Base-by-base conservation (phyloP, 2,797 vertebrate genomes). In the Muscicapa striata region DNA sequence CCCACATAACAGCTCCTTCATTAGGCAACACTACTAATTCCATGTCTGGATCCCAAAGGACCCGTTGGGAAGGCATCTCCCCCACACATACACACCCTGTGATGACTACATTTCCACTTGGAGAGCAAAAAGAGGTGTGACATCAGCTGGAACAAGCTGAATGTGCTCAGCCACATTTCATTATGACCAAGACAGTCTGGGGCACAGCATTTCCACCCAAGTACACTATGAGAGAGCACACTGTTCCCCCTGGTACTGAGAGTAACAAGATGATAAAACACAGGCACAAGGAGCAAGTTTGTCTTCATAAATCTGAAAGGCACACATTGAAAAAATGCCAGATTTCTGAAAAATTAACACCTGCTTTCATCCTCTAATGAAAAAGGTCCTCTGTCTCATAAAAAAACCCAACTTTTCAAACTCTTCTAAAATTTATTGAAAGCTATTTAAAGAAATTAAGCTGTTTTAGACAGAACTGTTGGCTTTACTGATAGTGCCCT, bases 381-480 rank as follows among this genome's bases (percentile, higher is more conserved):
- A 93, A 87, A 94, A 89, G 46, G 23, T 26, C 30, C 18, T 85
- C 68, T 85, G 78, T 87, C 19, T 74, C 20, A 66, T 83, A 8
- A 30, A 57, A 89, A 74, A 62, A 2, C 15, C 15, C 4, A 19
- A 4, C 4, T 22, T 74, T 82, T 89, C 59, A 63, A 83, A 22
- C 55, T 59, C 58, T 95, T 88, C 77, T 94, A 52, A 84, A 95
- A 73, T 59, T 69, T 36, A 69, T 62, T 86, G 63, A 84, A 77
- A 86, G 36, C 45, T 94, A 75, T 94, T 93, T 91, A 87, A 94
- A 93, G 73, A 68, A 72, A 90, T 84, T 22, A 61, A 61, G 40
- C 74, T 91, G 67, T 90, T 96, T 93, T 84, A n/a, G 73, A 94
- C 86, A 73, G 55, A 90, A 59, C 70, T 93, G 80, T 90, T 95